Base-by-base conservation (phyloP, 2,888 invertebrate species). In the Epistrophella euchroma region DNA sequence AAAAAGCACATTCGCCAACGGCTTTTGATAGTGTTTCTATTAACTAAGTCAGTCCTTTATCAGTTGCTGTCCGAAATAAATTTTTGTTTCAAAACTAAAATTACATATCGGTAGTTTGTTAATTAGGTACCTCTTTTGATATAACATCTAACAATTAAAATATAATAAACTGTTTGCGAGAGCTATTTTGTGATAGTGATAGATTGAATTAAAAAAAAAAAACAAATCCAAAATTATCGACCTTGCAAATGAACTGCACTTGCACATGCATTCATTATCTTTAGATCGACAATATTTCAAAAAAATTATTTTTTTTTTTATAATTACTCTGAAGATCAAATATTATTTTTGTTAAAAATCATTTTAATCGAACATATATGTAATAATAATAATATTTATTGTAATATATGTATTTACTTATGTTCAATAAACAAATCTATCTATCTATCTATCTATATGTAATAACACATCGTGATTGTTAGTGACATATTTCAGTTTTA, bases 151-250 rank as follows among this genome's bases (percentile, higher is more conserved):
- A 15, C 2, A 43, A 72, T 71, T 45, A 2, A 58, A 32, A 22
- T 22, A 50, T 72, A 32, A 37, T 71, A 62, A 56, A 32, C 71
- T 71, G 73, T 15, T 50, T 17, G 15, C 4, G 1, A 28, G 50
- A 66, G 32, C 13, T 64, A 17, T 66, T 47, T 5, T 47, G 4
- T 32, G 4, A 17, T 32, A 66, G 66, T 64, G 45, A 47, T n/a
- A 64, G 45, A 28, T 32, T 11, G 4, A n/a, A n/a, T n/a, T 10
- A 28, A 62, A 62, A 43, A 10, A 40, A 7, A 43, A 28, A 62
- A 62, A 43, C 5, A 40, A 7, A 43, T 13, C 9, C 4, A 25
- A 40, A 22, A 45, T 17, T 2, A n/a, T 32, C 32, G 22, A 13
- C 43, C n/a, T 47, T 47, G 19, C 7, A 7, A 19, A 28, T 35